Evolutionary conservation across 2,113 vertebrate species (phyloP), one percentile per base, ranked within the genome.

Genomic region (Fregetta grallaria): DNA sequence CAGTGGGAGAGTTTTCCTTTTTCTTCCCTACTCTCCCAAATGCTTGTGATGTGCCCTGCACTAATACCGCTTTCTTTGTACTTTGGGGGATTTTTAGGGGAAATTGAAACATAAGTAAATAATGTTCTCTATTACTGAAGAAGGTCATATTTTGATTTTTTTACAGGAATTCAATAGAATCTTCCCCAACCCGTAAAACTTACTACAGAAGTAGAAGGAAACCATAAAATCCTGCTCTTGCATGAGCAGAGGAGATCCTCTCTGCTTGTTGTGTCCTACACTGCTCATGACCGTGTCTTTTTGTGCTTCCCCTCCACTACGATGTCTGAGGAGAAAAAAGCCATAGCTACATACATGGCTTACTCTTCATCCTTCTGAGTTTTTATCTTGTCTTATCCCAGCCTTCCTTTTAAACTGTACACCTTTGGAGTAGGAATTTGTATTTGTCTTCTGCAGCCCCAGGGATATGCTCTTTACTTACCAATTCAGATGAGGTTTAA

Each of bases 101-200:
- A 70, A 92, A 79, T 18, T 25, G 44, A 55, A 83, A 87, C 63
- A 90, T 38, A 92, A 96, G 86, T 86, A 80, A 92, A 95, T 85
- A 74, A 59, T 49, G 40, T 3, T 49, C 26, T 73, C 42, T 86
- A 61, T 88, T 78, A 52, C 53, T 87, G 72, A 59, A 55, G 45
- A 86, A 68, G 42, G 66, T 88, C 14, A 58, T 14, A 22, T 83
- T 92, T 90, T 92, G 11, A 87, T n/a, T 52, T 59, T 91, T 95
- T 84, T 18, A 67, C 10, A 55, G 32, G 11, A 95, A 77, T 76
- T 92, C 34, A 71, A 29, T 42, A 77, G 49, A 71, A n/a, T 75
- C 66, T 81, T 94, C 22, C 30, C 32, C 55, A 80, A 14, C 7
- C 40, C 29, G 44, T 83, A 90, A 88, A 68, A 49, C 20, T 71